Percentiles rank a stretch among this genome's conserved stretches.
These are phyloP conservation scores for Drosophila mulleri DNA, from an alignment of 2,888 invertebrate species.

Conservation along the genomic window DNA sequence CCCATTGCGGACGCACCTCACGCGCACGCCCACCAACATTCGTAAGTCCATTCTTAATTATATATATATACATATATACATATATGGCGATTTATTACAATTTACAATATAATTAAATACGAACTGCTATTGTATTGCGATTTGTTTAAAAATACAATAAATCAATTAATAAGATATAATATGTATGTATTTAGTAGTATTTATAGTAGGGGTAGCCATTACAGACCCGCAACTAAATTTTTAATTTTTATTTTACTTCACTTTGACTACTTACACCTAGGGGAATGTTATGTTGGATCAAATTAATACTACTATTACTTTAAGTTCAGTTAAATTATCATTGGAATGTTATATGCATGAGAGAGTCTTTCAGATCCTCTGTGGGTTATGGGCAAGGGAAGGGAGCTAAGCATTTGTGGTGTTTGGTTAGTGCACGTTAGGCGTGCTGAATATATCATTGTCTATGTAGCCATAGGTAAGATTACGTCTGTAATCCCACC, in stretches of 20 bases:
- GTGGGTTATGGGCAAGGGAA: slow-evolving; percentile 53
- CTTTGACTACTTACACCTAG: neutral
- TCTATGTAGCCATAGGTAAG: slow-evolving; percentile 81
- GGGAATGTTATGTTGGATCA: neutral
- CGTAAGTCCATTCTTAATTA: slow-evolving; percentile 51
- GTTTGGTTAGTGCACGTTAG: slow-evolving; percentile 55
- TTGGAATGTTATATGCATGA: neutral
- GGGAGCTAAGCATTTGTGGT: slow-evolving; percentile 9
- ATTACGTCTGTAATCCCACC: slow-evolving; percentile 80
- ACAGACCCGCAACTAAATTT: no score
- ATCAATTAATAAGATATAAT: slow-evolving; percentile 23
- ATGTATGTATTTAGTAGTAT: neutral
- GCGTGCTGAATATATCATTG: slow-evolving; percentile 78
- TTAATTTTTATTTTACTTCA: neutral
- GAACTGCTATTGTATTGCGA: slow-evolving; percentile 68
- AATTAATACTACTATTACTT: neutral
- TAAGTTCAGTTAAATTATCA: neutral
- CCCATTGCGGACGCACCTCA: slow-evolving; percentile 12
- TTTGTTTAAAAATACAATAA: slow-evolving; percentile 56
- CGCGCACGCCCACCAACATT: slow-evolving; percentile 42
- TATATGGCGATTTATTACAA: slow-evolving; percentile 65
- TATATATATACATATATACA: slow-evolving; percentile 4
- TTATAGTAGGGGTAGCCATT: no score
- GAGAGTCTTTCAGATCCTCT: neutral
- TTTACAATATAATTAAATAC: slow-evolving; percentile 51